Base-by-base conservation (phyloP, 2,888 invertebrate genomes). In the Chelonus formosanus region DNA sequence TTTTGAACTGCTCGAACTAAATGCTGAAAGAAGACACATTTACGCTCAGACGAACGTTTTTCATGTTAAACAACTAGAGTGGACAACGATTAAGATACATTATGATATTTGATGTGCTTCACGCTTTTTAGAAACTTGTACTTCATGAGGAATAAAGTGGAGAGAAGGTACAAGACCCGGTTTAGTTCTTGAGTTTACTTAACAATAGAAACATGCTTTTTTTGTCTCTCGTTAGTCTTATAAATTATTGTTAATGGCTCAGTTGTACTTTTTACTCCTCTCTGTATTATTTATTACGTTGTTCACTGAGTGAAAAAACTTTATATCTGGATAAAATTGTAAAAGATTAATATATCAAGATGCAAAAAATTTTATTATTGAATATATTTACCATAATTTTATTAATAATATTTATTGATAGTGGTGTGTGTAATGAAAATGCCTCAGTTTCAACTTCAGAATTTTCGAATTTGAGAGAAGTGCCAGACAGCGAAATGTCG, bases 41-140 rank as follows among this genome's bases (percentile, higher is more conserved):
- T 52, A 52, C 10, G 50, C 50, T 66, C 20, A 57, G 47, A 70
- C 68, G 68, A 71, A 65, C 63, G 65, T 67, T 64, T 67, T 65
- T 65, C 63, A 67, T 65, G 65, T 53, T 50, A 67, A 69, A 68
- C 73, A 79, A 78, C 70, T 76, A 76, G 76, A 76, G 76, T 76
- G 72, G 71, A 67, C 62, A 61, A 69, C 70, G 72, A 77, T 77
- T 75, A 75, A 73, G 66, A 67, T 57, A 31, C 67, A 71, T 70
- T 68, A 70, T 54, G 62, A 34, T 40, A 47, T 60, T 47, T 31
- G 43, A 66, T 65, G 67, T 59, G 43, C 54, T 74, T 80, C 79
- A 80, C 80, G 80, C 80, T 80, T 80, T 80, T 80, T 78, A 80
- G 73, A 75, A 74, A 64, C 73, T 58, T 59, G 50, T 35, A 31